Evolutionary conservation across 1,140 invertebrate species (phyloP).

Genomic region (Rhopalosiphum padi): DNA sequence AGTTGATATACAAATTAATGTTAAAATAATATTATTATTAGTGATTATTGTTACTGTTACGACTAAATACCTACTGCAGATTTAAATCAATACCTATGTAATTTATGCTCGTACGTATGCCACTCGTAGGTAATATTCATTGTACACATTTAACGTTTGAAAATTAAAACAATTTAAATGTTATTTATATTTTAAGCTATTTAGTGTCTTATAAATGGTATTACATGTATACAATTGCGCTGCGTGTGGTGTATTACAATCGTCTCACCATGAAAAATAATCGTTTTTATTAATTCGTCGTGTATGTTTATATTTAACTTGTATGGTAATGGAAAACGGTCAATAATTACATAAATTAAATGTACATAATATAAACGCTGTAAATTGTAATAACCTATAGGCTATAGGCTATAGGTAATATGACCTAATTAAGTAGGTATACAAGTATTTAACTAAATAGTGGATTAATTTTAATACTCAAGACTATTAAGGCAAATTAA

Average conservation of each 20-base stretch:
- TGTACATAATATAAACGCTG: background rate
- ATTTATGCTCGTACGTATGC: no score
- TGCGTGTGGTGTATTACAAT: background rate
- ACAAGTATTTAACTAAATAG: background rate
- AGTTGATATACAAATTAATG: background rate
- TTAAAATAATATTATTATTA: background rate
- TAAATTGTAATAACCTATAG: background rate
- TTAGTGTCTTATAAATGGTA: background rate
- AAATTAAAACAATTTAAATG: background rate
- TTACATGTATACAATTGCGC: background rate
- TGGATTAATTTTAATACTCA: background rate
- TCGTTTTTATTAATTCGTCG: background rate
- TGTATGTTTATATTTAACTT: background rate
- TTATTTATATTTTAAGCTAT: background rate
- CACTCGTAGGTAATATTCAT: background rate
- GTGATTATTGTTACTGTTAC: no score
- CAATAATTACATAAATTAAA: background rate
- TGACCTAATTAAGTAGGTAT: slow-evolving; percentile 17
- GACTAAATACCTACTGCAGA: background rate
- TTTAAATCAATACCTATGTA: background rate
- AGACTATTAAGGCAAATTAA: background rate
- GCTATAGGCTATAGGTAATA: background rate
- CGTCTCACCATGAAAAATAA: background rate
- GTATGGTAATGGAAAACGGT: background rate
- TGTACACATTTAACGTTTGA: background rate